A percentile compares a stretch with the other conserved stretches of the same genome.
Evolutionary conservation across 2,888 invertebrate species (phyloP).

Genomic region (Leucoma salicis): DNA sequence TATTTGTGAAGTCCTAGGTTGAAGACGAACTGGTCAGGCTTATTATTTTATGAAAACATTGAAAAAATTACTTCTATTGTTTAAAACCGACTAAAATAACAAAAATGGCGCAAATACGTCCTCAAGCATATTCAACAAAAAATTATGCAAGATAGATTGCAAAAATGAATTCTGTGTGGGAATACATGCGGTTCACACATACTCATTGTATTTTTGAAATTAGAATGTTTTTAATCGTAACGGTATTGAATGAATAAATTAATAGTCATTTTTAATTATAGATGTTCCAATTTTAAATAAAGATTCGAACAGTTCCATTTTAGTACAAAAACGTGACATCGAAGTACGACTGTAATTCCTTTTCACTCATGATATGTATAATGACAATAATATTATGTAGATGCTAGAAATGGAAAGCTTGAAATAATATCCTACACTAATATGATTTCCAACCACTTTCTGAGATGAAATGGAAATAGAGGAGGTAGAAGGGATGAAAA

Average conservation of each 20-base stretch:
- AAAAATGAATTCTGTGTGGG: conserved; percentile 23
- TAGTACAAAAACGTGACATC: no score
- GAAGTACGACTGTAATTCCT: no score
- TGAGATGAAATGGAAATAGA: no score
- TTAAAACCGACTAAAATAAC: neutral
- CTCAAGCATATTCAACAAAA: conserved; percentile 8
- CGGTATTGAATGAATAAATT: neutral
- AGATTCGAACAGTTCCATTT: neutral
- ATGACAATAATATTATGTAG: no score
- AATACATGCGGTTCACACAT: conserved; percentile 15
- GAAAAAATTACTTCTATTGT: neutral
- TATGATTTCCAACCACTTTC: no score
- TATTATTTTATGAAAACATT: neutral
- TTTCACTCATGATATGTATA: no score
- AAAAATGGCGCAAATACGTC: conserved; percentile 4
- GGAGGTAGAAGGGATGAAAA: no score
- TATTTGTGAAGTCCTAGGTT: no score
- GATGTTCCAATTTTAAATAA: neutral
- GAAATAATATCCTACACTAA: no score
- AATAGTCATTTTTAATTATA: neutral
- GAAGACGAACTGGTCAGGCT: no score
- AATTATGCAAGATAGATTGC: conserved; percentile 27
- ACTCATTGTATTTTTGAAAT: conserved; percentile 17
- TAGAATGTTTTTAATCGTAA: conserved; percentile 4
- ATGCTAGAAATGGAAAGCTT: no score